Conservation (phyloP, 1,140 invertebrate species). For the Pseudoatta argentina region DNA sequence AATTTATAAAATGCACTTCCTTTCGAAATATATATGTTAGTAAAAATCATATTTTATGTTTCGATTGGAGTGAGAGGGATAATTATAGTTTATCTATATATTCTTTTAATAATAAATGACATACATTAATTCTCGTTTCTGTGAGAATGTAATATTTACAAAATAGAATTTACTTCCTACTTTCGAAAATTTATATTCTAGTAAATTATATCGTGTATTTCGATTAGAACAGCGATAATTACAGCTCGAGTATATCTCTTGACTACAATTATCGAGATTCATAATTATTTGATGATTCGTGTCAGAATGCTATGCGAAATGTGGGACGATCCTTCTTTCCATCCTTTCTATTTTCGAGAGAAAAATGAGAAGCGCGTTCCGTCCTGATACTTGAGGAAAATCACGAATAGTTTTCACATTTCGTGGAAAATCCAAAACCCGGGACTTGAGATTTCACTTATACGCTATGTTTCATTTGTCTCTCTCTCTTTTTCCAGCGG, state of each 20-base stretch:
- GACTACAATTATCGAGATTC: slow-evolving; percentile 27
- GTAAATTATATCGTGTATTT: slow-evolving; percentile 6
- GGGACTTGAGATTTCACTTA: neutral
- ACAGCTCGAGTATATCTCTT: neutral
- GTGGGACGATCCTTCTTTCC: slow-evolving; percentile 50
- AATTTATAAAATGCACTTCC: neutral
- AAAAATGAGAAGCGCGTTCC: slow-evolving; percentile 75
- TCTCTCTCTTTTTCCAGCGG: slow-evolving; percentile 77
- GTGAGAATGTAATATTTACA: neutral
- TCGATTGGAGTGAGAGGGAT: neutral
- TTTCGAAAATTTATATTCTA: neutral
- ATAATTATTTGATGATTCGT: slow-evolving; percentile 34
- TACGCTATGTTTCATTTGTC: slow-evolving; percentile 51
- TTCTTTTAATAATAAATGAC: neutral
- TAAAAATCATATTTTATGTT: neutral
- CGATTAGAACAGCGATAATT: slow-evolving; percentile 20
- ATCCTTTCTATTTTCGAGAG: slow-evolving; percentile 67
- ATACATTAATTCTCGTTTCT: neutral
- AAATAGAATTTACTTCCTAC: neutral
- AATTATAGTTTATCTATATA: slow-evolving; percentile 1
- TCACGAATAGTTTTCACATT: slow-evolving; percentile 66
- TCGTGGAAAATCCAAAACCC: slow-evolving; percentile 49
- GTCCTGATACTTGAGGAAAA: slow-evolving; percentile 84
- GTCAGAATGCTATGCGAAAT: slow-evolving; percentile 30
- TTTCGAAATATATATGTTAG: neutral